Conservation (phyloP, 2,888 invertebrate species). For the Tipula unca region DNA sequence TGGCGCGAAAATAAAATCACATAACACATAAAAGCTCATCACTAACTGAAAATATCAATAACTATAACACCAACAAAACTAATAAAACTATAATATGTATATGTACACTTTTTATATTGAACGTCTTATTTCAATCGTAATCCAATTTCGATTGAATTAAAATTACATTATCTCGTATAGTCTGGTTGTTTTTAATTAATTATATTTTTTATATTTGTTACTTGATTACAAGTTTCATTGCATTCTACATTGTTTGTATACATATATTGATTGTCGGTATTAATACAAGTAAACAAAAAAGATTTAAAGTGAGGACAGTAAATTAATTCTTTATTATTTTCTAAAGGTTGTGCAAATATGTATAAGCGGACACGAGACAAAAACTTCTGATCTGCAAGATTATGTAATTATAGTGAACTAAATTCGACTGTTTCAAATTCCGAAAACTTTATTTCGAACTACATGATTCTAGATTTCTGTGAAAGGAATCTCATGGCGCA, state of each 20-base stretch:
- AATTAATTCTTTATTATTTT: not conserved
- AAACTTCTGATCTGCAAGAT: too few species aligned
- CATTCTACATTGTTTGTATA: not conserved
- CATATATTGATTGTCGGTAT: not conserved
- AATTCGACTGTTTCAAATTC: too few species aligned
- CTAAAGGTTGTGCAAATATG: not conserved
- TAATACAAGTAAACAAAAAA: not conserved
- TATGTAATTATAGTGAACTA: too few species aligned
- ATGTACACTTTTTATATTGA: not conserved
- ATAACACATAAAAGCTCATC: not conserved
- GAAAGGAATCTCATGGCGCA: too few species aligned
- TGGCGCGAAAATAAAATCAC: not conserved
- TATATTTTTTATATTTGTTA: not conserved
- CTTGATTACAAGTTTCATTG: not conserved
- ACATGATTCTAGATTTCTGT: too few species aligned
- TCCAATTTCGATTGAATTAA: not conserved
- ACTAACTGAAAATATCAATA: not conserved
- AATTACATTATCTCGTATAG: not conserved
- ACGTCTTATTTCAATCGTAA: not conserved
- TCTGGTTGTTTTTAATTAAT: not conserved
- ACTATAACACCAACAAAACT: not conserved
- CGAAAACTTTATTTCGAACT: too few species aligned
- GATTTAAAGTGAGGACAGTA: not conserved
- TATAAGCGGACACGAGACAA: not conserved
- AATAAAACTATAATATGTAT: not conserved